Evolutionary conservation across 2,888 invertebrate genomes (phyloP), one percentile per base, ranked within the genome.

Genomic region (Mesorhabditis belari): DNA sequence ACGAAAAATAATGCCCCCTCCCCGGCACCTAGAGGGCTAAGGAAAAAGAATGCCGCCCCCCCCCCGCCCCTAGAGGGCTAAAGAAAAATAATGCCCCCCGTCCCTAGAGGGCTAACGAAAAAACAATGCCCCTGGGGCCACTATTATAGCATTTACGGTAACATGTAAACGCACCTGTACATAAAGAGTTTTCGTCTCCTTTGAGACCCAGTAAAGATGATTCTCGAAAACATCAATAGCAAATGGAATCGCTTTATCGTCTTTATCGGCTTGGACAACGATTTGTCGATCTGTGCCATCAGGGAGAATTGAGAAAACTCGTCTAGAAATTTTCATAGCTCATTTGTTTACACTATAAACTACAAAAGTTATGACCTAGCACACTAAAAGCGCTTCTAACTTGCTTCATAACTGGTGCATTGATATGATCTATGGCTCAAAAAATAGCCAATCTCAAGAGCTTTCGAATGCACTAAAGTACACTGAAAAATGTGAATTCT

Each of bases 381-480:
- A 84, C 78, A 92, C 91, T 1, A 93, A 93, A 0, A 89, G 87
- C 76, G 90, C 89, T 60, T 89, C 86, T 0, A 93, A 91, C n/a
- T 91, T 87, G 94, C 93, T 96, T 83, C 89, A 96, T 72, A 96
- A 81, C 64, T 88, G 87, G 27, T 90, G 91, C 83, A 94, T 95
- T 83, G 96, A 96, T 19, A 96, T 88, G n/a, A n/a, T n/a, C n/a
- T n/a, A n/a, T n/a, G n/a, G n/a, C n/a, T n/a, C n/a, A n/a, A n/a
- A n/a, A n/a, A n/a, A n/a, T n/a, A n/a, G n/a, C n/a, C n/a, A n/a
- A n/a, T n/a, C n/a, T n/a, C n/a, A n/a, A n/a, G n/a, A n/a, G n/a
- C n/a, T n/a, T n/a, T n/a, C n/a, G n/a, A n/a, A n/a, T n/a, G n/a
- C n/a, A n/a, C n/a, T n/a, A n/a, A n/a, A n/a, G n/a, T n/a, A n/a